Conservation (phyloP, 2,797 vertebrate species). For the Danio kyathit region DNA sequence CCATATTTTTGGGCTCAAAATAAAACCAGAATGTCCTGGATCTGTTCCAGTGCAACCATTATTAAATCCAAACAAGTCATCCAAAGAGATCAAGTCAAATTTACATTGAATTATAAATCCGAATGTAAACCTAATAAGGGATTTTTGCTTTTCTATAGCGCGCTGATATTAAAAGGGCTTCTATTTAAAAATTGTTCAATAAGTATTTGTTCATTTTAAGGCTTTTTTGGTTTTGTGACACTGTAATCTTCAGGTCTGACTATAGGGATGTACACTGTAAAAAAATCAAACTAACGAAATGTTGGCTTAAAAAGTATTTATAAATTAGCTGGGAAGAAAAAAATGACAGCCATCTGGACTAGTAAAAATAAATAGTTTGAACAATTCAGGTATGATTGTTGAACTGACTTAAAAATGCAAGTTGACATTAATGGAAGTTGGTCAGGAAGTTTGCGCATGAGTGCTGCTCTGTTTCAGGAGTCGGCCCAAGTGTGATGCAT, state of each 20-base stretch:
- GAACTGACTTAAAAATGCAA: too few relatives aligned
- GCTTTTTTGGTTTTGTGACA: neutral
- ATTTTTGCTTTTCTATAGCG: neutral
- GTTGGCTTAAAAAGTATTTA: too few relatives aligned
- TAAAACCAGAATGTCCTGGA: conserved; percentile 13
- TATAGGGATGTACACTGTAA: too few relatives aligned
- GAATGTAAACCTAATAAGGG: neutral
- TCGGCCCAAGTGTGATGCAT: too few relatives aligned
- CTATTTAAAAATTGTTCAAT: neutral
- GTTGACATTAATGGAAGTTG: too few relatives aligned
- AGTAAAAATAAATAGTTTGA: too few relatives aligned
- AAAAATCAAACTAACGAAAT: too few relatives aligned
- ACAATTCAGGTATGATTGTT: too few relatives aligned
- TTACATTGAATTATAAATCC: neutral
- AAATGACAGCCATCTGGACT: too few relatives aligned
- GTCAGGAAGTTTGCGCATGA: too few relatives aligned
- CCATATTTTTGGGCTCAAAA: conserved; percentile 16
- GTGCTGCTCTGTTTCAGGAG: too few relatives aligned
- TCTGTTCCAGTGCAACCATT: neutral
- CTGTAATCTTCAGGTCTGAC: neutral
- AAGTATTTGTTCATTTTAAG: neutral
- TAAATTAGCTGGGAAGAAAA: too few relatives aligned
- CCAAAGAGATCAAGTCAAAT: conserved; percentile 2
- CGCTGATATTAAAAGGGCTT: neutral
- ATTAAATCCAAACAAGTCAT: conserved; percentile 2